These are phyloP conservation scores for Myotis brandtii DNA, from an alignment of 2,113 vertebrate genomes.

Conservation along the genomic window DNA sequence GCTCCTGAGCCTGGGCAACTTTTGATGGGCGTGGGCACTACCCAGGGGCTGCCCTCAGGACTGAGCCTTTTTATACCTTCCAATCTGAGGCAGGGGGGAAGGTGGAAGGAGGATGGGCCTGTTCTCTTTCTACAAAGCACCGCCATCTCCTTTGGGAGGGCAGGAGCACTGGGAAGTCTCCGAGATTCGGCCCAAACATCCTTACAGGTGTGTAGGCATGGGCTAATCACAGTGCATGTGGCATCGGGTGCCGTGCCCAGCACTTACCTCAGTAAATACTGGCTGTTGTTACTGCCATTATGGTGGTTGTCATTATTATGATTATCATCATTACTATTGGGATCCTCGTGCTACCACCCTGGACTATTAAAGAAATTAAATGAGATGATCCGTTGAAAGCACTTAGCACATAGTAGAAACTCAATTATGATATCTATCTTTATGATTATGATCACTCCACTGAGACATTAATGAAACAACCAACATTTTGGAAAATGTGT, in stretches of 20 bases:
- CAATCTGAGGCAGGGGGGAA: neutral
- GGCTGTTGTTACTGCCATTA: neutral
- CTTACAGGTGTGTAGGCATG: neutral
- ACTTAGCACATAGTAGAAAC: neutral
- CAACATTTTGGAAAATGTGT: neutral
- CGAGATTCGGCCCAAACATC: neutral
- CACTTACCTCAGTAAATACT: neutral
- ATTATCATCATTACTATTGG: neutral
- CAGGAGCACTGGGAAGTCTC: neutral
- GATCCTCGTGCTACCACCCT: neutral
- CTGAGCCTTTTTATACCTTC: neutral
- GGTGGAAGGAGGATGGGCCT: neutral
- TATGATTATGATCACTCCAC: neutral
- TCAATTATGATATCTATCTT: neutral
- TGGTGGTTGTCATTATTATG: neutral
- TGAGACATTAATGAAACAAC: neutral
- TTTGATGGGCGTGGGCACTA: neutral
- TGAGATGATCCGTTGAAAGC: neutral
- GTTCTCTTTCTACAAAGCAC: neutral
- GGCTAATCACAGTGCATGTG: too few species aligned
- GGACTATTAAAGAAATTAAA: neutral
- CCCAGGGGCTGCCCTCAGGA: neutral
- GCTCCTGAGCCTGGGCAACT: neutral
- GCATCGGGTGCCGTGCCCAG: neutral
- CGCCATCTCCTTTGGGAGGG: neutral